Percentiles rank a stretch among this genome's conserved stretches.
Conservation (phyloP, 2,888 invertebrate genomes). For the Scelioninae gen. 1 region DNA sequence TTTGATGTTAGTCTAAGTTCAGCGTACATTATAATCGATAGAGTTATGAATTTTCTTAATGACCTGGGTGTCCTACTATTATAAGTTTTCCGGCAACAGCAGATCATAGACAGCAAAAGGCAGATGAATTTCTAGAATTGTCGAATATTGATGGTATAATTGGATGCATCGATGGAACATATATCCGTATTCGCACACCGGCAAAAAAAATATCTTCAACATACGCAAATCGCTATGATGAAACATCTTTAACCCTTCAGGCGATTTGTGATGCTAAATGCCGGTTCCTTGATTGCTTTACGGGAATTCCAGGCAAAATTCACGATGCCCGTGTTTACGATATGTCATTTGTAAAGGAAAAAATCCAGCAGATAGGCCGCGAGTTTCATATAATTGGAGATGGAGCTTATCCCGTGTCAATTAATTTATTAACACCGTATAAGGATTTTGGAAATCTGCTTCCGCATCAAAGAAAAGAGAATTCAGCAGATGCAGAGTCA, state of each 20-base stretch:
- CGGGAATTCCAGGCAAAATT: not conserved
- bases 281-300: slow-evolving; percentile 14
- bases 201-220: not conserved
- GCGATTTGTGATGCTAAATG: slow-evolving; percentile 1
- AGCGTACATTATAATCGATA: not conserved
- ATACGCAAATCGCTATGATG: slow-evolving; percentile 12
- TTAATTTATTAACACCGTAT: too few relatives aligned
- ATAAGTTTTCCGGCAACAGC: slow-evolving; percentile 7
- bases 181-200: slow-evolving; percentile 4
- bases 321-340: not conserved
- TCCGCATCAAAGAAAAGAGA: not conserved
- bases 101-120: not conserved
- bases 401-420: too few relatives aligned
- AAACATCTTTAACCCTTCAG: slow-evolving; percentile 10
- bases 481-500: not conserved
- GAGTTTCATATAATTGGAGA: not conserved
- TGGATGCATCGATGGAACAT: not conserved
- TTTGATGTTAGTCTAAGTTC: not conserved
- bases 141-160: slow-evolving; percentile 17
- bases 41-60: slow-evolving; percentile 5
- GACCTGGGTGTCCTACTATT: not conserved
- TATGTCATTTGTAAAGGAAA: slow-evolving; percentile 12
- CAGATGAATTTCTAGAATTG: slow-evolving; percentile 5
- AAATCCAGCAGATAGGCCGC: not conserved
- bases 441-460: too few relatives aligned